Evolutionary conservation across 2,888 invertebrate species (phyloP), one percentile per base, ranked within the genome.

Genomic region (Syritta pipiens): DNA sequence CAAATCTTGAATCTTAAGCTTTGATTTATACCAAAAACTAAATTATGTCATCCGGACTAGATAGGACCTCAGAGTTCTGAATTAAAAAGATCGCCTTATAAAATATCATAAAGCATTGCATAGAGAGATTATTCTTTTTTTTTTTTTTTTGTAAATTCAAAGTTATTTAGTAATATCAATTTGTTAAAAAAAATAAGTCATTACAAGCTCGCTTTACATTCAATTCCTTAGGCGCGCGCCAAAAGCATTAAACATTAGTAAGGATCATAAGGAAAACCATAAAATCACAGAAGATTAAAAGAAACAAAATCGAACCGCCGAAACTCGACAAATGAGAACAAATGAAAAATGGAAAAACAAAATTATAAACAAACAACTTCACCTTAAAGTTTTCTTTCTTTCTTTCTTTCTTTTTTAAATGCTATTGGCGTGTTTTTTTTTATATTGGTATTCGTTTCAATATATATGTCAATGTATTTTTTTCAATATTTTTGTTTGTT

Each of bases 151-250:
- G n/a, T n/a, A n/a, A n/a, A n/a, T n/a, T n/a, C n/a, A n/a, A n/a
- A n/a, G n/a, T n/a, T n/a, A n/a, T n/a, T n/a, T n/a, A n/a, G n/a
- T n/a, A n/a, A n/a, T 7, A 30, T 42, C 7, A 1, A n/a, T n/a
- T 4, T 30, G 4, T 10, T n/a, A 28, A 37, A 19, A 49, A 42
- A 30, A 49, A 30, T 9, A n/a, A n/a, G 40, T 62, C 62, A 69
- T 55, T 59, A 32, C 26, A 74, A 74, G 67, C 74, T 79, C 57
- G 37, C 37, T 57, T 68, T 9, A 62, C 57, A 63, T 51, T 74
- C 79, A 74, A 79, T 79, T 79, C 67, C 79, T 67, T 57, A 72
- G 72, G 79, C 74, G 55, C 57, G 44, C 51, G 55, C 57, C 79
- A 51, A 20, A 72, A 72, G 72, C 74, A 72, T 42, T 49, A 53